Conservation (phyloP, 1,140 invertebrate genomes). For the Nixonia krombeini region DNA sequence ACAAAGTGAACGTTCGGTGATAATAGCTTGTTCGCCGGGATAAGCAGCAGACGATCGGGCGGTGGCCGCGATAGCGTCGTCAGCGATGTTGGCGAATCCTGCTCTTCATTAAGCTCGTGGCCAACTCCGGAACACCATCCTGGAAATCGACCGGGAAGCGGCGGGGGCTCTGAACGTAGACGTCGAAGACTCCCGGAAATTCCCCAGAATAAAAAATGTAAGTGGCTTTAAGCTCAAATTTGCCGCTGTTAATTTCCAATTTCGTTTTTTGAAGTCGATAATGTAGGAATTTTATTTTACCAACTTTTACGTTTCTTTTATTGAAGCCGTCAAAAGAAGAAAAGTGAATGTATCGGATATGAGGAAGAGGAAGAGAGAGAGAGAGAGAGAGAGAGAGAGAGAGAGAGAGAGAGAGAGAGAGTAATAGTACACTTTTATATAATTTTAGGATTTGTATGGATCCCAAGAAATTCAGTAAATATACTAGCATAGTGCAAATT, state of each 20-base stretch:
- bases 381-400: too few relatives aligned
- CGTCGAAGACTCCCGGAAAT: slow-evolving; percentile 88
- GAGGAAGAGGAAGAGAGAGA: too few relatives aligned
- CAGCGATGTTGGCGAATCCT: slow-evolving; percentile 64
- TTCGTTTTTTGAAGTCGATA: too few relatives aligned
- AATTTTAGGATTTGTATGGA: too few relatives aligned
- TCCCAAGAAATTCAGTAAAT: too few relatives aligned
- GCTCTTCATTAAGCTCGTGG: slow-evolving; percentile 66
- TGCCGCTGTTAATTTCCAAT: neutral
- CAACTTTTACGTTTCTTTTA: neutral
- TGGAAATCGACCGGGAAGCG: slow-evolving; percentile 49
- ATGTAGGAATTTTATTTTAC: too few relatives aligned
- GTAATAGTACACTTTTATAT: too few relatives aligned
- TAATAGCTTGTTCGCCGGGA: slow-evolving; percentile 68
- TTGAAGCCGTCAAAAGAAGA: too few relatives aligned
- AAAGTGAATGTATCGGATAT: too few relatives aligned
- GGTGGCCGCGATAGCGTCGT: slow-evolving; percentile 63
- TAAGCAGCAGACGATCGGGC: slow-evolving; percentile 59
- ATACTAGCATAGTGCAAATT: too few relatives aligned
- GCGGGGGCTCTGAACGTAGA: slow-evolving; percentile 75
- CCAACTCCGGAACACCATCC: slow-evolving; percentile 62
- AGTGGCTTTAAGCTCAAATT: slow-evolving; percentile 65
- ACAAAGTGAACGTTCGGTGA: slow-evolving; percentile 25
- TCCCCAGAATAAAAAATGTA: slow-evolving; percentile 88
- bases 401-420: too few relatives aligned